Percentiles rank a stretch among this genome's conserved stretches.
These are phyloP conservation scores for Rutpela maculata DNA, from an alignment of 2,888 invertebrate genomes.

Conservation along the genomic window DNA sequence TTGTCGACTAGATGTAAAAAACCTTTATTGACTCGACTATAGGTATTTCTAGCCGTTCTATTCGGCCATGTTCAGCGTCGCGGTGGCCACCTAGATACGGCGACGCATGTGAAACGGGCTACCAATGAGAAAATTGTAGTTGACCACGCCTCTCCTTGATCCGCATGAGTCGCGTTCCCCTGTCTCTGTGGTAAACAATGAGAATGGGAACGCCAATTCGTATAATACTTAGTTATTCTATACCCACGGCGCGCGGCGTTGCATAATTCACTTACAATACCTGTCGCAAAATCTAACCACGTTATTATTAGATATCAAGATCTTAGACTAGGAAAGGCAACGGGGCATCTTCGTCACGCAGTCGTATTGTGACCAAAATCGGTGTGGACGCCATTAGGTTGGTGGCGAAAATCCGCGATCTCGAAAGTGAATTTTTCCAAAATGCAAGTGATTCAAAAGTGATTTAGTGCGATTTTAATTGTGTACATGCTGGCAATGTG, in stretches of 20 bases:
- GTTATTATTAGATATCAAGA: conserved; percentile 50
- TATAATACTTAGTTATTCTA: conserved; percentile 62
- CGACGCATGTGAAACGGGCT: conserved; percentile 64
- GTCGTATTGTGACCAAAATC: no score
- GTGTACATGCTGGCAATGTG: no score
- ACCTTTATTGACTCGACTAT: no score
- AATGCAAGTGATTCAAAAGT: no score
- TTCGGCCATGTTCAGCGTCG: conserved; percentile 67
- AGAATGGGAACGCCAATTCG: conserved; percentile 59
- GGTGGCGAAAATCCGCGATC: no score
- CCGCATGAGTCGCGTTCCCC: conserved; percentile 60
- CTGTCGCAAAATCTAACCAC: conserved; percentile 40
- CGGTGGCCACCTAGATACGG: conserved; percentile 61
- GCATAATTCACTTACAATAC: conserved; percentile 30
- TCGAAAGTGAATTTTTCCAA: no score
- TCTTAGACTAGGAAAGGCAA: no score
- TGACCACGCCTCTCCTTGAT: conserved; percentile 63
- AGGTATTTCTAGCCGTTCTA: neutral
- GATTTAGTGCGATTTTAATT: no score
- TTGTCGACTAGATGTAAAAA: no score
- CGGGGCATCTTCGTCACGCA: no score
- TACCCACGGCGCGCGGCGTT: conserved; percentile 51
- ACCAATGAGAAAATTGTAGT: conserved; percentile 63
- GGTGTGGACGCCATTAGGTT: no score
- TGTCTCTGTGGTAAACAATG: conserved; percentile 61